Conservation (phyloP, 1,140 invertebrate species). For the Ceratosolen solmsi region DNA sequence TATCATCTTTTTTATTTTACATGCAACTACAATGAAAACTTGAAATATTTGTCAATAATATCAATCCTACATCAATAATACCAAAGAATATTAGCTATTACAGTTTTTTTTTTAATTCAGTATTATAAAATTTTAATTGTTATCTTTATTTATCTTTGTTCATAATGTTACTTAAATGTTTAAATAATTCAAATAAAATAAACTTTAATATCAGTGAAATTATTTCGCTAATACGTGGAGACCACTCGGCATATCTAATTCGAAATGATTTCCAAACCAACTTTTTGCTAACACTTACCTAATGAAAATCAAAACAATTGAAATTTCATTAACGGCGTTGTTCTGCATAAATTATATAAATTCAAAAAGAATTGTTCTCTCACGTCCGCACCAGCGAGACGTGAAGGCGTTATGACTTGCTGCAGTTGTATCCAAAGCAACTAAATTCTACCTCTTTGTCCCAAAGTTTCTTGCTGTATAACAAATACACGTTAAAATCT, state of each 20-base stretch:
- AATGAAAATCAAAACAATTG: slow-evolving; percentile 47
- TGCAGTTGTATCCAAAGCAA: slow-evolving; percentile 9
- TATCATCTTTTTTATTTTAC: no score
- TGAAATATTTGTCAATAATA: no score
- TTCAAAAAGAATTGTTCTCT: slow-evolving; percentile 38
- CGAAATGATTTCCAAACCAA: slow-evolving; percentile 11
- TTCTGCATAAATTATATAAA: slow-evolving; percentile 44
- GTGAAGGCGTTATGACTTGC: slow-evolving; percentile 19
- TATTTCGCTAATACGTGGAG: neutral
- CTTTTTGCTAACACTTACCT: slow-evolving; percentile 19
- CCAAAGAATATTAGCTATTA: no score
- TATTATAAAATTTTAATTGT: no score
- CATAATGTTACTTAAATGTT: no score
- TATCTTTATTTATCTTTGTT: no score
- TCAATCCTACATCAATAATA: no score
- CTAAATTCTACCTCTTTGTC: slow-evolving; percentile 38
- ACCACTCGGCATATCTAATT: slow-evolving; percentile 9
- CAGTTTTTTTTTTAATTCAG: no score
- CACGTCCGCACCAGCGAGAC: slow-evolving; percentile 27
- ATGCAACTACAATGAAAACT: no score
- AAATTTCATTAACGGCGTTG: slow-evolving; percentile 45
- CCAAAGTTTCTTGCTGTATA: slow-evolving; percentile 40
- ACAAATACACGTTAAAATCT: slow-evolving; percentile 31
- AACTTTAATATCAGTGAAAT: neutral
- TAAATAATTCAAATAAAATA: no score